Evolutionary conservation across 2,113 vertebrate species (phyloP), one percentile per base, ranked within the genome.

Genomic region (Cairina moschata): DNA sequence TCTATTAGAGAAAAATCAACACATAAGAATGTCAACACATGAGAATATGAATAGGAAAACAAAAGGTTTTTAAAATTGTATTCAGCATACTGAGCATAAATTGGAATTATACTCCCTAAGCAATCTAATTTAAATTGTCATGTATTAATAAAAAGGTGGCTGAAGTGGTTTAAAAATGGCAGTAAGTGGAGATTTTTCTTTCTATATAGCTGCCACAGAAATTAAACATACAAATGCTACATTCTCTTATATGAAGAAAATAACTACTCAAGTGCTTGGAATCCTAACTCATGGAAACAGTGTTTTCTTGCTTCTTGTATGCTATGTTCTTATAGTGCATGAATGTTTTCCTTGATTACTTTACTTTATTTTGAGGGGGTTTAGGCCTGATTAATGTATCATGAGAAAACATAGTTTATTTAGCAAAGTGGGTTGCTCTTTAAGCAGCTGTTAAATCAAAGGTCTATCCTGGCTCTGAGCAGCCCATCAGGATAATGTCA

Each of bases 1-100:
- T 92, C 48, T 78, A 6, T 72, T 94, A 75, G 31, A 31, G 76
- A 67, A 95, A 92, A 86, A 92, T 78, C 74, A 94, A 88, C 56
- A 66, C 17, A 6, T 63, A 68, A 55, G 42, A 77, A 91, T 79
- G 66, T 76, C 58, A 83, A 76, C 50, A 84, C 18, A 28, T 34
- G 79, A 78, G 52, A 80, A 77, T 78, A 60, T 65, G 28, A 93
- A 77, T 55, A 54, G n/a, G 69, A 69, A 84, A 81, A 92, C 81
- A 78, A 88, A 96, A 90, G 50, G 40, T 88, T 93, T 84, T 55
- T 46, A 55, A 66, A 92, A 20, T 16, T 50, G 1, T 63, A 38
- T 81, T 82, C 42, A 17, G 20, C 17, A 42, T 55, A 48, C 12
- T 32, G 40, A 69, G 15, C 46, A 32, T 83, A 74, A 88, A 74